Evolutionary conservation across 2,888 invertebrate species (phyloP).

Genomic region (Rhyacophila evoluta): DNA sequence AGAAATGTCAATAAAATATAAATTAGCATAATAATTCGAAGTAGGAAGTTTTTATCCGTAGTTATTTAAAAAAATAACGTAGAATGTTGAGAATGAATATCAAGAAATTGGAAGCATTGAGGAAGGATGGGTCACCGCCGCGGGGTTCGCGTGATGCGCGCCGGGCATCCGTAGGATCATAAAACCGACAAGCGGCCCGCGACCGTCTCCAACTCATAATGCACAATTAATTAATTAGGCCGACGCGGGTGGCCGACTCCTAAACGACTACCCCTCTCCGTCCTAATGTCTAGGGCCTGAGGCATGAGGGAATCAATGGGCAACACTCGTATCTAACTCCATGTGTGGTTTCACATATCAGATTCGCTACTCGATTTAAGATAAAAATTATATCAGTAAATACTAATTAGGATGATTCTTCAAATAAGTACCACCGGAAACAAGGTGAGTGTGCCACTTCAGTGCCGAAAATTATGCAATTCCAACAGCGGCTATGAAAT

Average conservation of each 20-base stretch:
- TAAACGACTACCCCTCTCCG: conserved; percentile 4
- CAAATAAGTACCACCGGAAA: no score
- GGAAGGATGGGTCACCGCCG: background rate
- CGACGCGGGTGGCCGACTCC: conserved; percentile 50
- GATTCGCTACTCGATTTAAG: background rate
- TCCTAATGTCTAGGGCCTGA: background rate
- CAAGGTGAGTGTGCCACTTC: no score
- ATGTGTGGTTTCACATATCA: background rate
- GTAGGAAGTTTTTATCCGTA: no score
- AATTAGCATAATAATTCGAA: no score
- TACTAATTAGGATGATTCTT: no score
- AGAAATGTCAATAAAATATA: background rate
- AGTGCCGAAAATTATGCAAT: no score
- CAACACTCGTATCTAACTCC: background rate
- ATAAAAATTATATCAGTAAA: no score
- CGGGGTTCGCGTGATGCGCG: conserved; percentile 31
- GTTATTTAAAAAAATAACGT: no score
- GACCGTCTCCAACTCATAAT: conserved; percentile 42
- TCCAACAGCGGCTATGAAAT: no score
- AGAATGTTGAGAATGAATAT: background rate
- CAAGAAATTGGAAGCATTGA: background rate
- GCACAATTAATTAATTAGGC: conserved; percentile 54
- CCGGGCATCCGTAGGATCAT: conserved; percentile 26
- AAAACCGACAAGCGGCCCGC: conserved; percentile 30
- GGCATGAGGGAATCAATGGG: background rate